These are phyloP conservation scores for Sialia sialis DNA, from an alignment of 2,113 vertebrate genomes.

Conservation along the genomic window DNA sequence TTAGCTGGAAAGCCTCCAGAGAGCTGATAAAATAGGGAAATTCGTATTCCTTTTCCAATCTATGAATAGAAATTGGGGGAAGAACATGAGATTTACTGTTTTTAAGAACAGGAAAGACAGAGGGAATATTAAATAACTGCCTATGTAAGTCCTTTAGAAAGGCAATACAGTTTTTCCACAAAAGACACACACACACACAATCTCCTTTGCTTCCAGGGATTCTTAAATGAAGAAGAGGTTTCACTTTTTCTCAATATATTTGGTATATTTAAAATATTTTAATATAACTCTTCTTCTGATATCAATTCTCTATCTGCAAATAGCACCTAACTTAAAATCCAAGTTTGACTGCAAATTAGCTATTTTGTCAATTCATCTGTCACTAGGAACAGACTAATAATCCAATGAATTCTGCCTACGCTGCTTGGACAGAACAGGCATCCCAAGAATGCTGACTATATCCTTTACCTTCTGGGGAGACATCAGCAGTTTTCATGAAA, in stretches of 20 bases:
- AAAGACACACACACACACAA: not conserved
- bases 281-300: not conserved
- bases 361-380: not conserved
- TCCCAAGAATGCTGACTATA: not conserved
- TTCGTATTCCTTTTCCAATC: constrained; percentile 61
- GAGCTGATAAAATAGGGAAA: constrained; percentile 58
- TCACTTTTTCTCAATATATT: not conserved
- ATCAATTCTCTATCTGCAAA: not conserved
- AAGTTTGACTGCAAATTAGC: not conserved
- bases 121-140: not conserved
- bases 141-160: not conserved
- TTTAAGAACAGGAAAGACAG: not conserved
- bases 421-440: not conserved
- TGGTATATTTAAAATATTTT: not conserved
- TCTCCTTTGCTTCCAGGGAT: not conserved
- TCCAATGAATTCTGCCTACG: not conserved
- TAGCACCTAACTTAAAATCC: not conserved
- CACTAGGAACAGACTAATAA: not conserved
- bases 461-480: constrained; percentile 87
- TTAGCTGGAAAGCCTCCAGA: constrained; percentile 58
- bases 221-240: not conserved
- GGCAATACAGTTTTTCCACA: not conserved
- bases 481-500: constrained; percentile 86
- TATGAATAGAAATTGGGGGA: constrained; percentile 41
- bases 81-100: constrained; percentile 10